Base-by-base conservation (phyloP, 92 coral and sea anemone genomes). In the Porites cylindrica region DNA sequence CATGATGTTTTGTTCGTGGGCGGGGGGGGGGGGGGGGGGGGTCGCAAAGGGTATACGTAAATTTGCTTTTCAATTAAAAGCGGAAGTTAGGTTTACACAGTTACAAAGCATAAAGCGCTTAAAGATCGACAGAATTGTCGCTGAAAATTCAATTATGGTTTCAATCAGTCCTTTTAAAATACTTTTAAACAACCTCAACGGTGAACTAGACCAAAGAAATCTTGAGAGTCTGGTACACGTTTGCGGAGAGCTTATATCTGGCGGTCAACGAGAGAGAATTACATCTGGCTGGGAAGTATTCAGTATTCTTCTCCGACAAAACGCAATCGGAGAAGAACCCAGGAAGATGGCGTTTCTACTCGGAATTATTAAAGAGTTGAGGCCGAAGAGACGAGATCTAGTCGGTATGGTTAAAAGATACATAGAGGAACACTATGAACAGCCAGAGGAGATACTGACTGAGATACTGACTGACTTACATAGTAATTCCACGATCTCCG, bases 181-280 rank as follows among this genome's bases (percentile, higher is more conserved):
- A 60, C 92, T 97, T 58, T 77, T 97, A 64, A 97, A 91, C 85
- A 90, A 94, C 23, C 93, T 97, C 66, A 95, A 96, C 89, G 70
- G 90, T 66, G 92, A 95, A 23, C 76, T 97, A 60, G 84, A 59
- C 9, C 83, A 85, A 16, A 60, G 82, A 10, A 91, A 97, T 78
- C 82, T 97, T 10, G 86, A 88, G 24, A 92, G 96, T 75, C 87
- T 97, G 12, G 54, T 85, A 20, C 92, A 97, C 23, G 88, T 97
- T 16, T 93, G 94, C 51, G 86, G 87, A 3, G 10, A 53, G 16
- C 89, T 78, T 72, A 84, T 96, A 23, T 88, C 92, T 7, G 97
- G 92, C 23, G 78, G 65, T 8, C 64, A 63, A 16, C 87, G 90
- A 19, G 96, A 87, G 59, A 88, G 50, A 12, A 93, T 95, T 78